Percentiles rank a stretch among this genome's conserved stretches.
Evolutionary conservation across 2,888 invertebrate genomes (phyloP).

Genomic region (Euplexia lucipara): DNA sequence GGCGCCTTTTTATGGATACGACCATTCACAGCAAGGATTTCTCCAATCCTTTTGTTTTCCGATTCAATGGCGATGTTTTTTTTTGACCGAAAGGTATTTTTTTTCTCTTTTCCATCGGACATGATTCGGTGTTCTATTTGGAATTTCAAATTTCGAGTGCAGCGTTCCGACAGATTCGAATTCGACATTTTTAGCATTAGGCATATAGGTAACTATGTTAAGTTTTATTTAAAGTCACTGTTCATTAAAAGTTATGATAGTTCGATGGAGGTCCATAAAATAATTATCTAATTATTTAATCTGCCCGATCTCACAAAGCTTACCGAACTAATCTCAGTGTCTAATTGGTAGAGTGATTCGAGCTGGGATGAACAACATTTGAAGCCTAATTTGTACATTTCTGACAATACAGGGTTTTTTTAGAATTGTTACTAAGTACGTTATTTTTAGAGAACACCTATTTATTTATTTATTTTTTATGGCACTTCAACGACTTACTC

Average conservation of each 20-base stretch:
- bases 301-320: background rate
- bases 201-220: background rate
- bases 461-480: no score
- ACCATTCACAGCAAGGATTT: conserved; percentile 75
- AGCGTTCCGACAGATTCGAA: conserved; percentile 50
- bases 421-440: no score
- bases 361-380: no score
- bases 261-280: no score
- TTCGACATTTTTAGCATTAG: conserved; percentile 37
- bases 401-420: no score
- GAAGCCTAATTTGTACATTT: no score
- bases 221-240: background rate
- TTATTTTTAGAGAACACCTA: no score
- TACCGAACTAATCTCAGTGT: background rate
- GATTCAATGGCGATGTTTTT: conserved; percentile 68
- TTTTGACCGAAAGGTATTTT: conserved; percentile 61
- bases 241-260: background rate
- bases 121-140: conserved; percentile 68
- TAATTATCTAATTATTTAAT: background rate
- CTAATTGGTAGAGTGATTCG: no score
- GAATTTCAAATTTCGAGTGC: conserved; percentile 73
- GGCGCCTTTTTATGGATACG: conserved; percentile 72
- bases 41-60: conserved; percentile 76
- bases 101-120: conserved; percentile 68
- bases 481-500: no score